Base-by-base conservation (phyloP, 2,797 vertebrate genomes). In the Chromobotia macracanthus region DNA sequence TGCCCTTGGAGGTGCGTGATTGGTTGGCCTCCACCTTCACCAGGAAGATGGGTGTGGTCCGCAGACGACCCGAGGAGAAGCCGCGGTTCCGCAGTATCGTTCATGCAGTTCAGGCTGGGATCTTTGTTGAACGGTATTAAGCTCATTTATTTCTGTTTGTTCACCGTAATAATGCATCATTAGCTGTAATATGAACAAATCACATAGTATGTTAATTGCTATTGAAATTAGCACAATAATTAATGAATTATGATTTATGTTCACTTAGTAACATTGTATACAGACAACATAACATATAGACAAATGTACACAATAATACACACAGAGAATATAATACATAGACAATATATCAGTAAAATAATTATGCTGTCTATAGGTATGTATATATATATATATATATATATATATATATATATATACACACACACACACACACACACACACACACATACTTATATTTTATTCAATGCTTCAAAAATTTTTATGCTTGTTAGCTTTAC, bases 21-120 rank as follows among this genome's bases (percentile, higher is more conserved):
- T 99, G 97, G 97, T 87, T 99, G 89, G 97, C 97, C 1, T 99
- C 97, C 44, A 99, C 97, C 3, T 99, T 99, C 88, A 98, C 95
- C 0, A 93, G 96, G 70, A 97, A 97, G 92, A 98, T 98, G 97
- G 97, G 96, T 72, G 92, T 97, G 89, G 92, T 91, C 60, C 95
- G 94, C 87, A 95, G 96, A 25, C 95, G 96, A 19, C 94, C 95
- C 0, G 97, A 98, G 85, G 97, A 99, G 89, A 99, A 99, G 82
- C 97, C 97, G 1, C 95, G 95, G 89, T 99, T 99, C 90, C 92
- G 97, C 80, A 98, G 95, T 90, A 99, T 99, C 35, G 97, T 99
- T 9, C 97, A 99, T 0, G 97, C 96, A 23, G 97, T 99, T 74
- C 97, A 99, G 86, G 97, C 97, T 72, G 97, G 97, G 25, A 99